A percentile compares a stretch with the other conserved stretches of the same genome.
These are phyloP conservation scores for Nebria salina DNA, from an alignment of 2,888 invertebrate species.

Conservation along the genomic window DNA sequence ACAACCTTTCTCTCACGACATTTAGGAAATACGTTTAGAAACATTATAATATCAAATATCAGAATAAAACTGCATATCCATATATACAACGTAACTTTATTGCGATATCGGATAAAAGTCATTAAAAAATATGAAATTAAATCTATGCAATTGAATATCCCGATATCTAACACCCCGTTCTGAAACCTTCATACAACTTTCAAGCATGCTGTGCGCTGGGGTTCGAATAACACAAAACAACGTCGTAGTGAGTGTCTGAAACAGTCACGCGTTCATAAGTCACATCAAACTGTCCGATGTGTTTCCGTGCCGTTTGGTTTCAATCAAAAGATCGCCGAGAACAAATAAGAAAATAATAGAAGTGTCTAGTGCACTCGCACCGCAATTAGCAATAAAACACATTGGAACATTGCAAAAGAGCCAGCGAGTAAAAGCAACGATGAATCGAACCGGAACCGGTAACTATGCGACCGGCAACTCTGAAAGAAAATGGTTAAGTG, in stretches of 20 bases:
- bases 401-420: conserved; percentile 9
- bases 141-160: not conserved
- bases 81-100: not conserved
- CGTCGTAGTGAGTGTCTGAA: conserved; percentile 32
- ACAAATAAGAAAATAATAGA: conserved; percentile 46
- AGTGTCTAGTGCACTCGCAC: conserved; percentile 48
- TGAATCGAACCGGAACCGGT: conserved; percentile 17
- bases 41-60: not conserved
- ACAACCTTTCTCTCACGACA: not conserved
- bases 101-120: not conserved
- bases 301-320: conserved; percentile 51
- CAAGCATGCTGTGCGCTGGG: not conserved
- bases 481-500: not conserved
- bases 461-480: conserved; percentile 1
- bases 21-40: not conserved
- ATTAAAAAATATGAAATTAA: not conserved
- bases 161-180: not conserved
- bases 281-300: conserved; percentile 23
- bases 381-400: conserved; percentile 49
- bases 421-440: not conserved
- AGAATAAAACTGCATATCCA: not conserved
- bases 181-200: not conserved
- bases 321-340: conserved; percentile 37
- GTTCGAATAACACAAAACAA: conserved; percentile 39
- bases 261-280: conserved; percentile 37